These are phyloP conservation scores for Halcyon leucocephala DNA, from an alignment of 2,797 vertebrate species.

Conservation along the genomic window DNA sequence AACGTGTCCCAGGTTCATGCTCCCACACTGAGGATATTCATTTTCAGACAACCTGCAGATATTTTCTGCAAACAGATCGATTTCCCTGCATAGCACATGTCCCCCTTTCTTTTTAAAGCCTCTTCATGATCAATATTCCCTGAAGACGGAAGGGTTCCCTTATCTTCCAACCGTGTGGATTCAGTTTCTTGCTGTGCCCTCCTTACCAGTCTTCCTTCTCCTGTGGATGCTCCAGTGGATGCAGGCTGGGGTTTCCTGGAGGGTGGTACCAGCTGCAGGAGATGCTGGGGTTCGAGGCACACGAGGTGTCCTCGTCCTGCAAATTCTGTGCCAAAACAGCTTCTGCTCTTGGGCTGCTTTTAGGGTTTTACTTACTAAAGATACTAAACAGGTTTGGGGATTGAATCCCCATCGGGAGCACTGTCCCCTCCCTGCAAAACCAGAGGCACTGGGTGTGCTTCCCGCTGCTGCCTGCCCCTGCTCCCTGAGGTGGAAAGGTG, in stretches of 20 bases:
- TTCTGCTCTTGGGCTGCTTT: background rate
- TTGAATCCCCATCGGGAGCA: background rate
- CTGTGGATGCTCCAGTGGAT: too few species aligned
- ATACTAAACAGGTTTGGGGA: background rate
- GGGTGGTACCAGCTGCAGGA: background rate
- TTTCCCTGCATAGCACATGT: fast-evolving
- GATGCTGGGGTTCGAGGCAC: fast-evolving
- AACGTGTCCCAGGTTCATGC: background rate
- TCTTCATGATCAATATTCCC: background rate
- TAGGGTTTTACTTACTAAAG: background rate
- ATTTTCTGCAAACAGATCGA: constrained; percentile 37
- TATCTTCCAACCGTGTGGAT: background rate
- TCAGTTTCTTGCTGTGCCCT: background rate
- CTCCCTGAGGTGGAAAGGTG: background rate
- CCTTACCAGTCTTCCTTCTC: background rate
- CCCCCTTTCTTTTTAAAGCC: background rate
- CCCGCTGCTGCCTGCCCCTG: background rate
- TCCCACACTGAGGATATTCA: background rate
- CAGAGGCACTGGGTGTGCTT: fast-evolving
- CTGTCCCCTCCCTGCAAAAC: background rate
- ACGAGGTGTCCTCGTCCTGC: background rate
- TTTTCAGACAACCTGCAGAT: constrained; percentile 39
- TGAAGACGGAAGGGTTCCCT: background rate
- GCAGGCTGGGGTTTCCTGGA: background rate
- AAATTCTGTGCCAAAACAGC: background rate